These are phyloP conservation scores for Laterallus jamaicensis DNA, from an alignment of 2,113 vertebrate species.

Conservation along the genomic window DNA sequence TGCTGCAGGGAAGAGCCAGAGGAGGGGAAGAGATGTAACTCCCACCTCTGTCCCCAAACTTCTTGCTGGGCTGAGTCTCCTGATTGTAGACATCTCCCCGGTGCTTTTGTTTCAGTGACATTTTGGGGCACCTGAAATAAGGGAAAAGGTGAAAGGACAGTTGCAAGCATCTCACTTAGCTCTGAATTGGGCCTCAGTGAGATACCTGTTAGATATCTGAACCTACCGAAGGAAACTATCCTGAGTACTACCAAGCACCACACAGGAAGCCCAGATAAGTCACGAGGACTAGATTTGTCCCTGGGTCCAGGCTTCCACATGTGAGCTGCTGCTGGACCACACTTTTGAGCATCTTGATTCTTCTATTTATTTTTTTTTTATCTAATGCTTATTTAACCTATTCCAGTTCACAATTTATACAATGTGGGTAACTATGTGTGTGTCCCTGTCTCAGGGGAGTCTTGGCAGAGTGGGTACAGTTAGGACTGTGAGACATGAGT, in stretches of 20 bases:
- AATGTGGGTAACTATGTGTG: fast-evolving
- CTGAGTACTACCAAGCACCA: background rate
- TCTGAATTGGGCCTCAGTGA: background rate
- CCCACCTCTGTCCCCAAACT: background rate
- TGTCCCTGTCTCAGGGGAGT: background rate
- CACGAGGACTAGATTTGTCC: background rate
- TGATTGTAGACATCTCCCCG: background rate
- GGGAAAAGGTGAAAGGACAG: background rate
- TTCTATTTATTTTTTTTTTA: background rate
- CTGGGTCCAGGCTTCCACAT: background rate
- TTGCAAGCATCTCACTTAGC: background rate
- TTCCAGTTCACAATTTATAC: background rate
- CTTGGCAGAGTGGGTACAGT: background rate
- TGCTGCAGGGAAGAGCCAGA: background rate
- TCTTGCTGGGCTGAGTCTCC: background rate
- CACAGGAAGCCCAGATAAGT: background rate
- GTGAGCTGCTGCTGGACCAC: background rate
- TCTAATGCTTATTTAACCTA: background rate
- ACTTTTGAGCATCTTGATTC: background rate
- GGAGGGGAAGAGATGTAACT: background rate
- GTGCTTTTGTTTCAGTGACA: background rate
- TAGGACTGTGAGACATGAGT: background rate
- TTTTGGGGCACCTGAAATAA: background rate
- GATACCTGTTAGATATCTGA: background rate
- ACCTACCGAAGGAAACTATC: background rate